A percentile compares a stretch with the other conserved stretches of the same genome.
phyloP scores from a whole-genome alignment of 2,113 vertebrate species.

The Thymallus thymallus region DNA sequence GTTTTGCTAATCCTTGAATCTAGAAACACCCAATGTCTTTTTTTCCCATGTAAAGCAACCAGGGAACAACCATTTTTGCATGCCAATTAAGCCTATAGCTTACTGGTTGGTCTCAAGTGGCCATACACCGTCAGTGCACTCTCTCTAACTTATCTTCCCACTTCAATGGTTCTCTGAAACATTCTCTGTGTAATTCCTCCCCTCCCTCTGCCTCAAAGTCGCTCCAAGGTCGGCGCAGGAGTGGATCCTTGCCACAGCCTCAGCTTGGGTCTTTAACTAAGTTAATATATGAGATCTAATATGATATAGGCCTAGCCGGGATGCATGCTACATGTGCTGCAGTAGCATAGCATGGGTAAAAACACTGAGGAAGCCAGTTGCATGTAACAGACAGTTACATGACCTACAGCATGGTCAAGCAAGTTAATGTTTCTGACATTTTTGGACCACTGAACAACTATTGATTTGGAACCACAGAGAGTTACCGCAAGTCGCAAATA shows the following conservation, averaged over 20 bases:
- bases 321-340: neutral
- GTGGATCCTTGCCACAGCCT: neutral
- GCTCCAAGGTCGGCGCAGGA: conserved; percentile 53
- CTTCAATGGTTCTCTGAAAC: conserved; percentile 56
- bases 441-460: too few species aligned
- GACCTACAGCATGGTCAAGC: too few species aligned
- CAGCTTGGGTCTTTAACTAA: conserved; percentile 29
- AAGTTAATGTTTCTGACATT: too few species aligned
- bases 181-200: conserved; percentile 53
- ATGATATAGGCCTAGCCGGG: too few species aligned
- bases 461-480: too few species aligned
- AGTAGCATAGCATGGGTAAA: neutral
- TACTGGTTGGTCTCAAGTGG: neutral
- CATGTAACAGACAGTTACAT: too few species aligned
- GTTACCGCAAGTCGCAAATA: too few species aligned
- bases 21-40: neutral
- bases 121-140: conserved; percentile 24
- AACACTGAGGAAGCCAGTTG: too few species aligned
- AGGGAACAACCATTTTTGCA: neutral
- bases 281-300: too few species aligned
- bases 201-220: conserved; percentile 53
- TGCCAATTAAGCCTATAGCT: neutral
- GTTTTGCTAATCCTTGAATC: neutral
- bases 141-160: conserved; percentile 39
- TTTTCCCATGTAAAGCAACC: neutral